Evolutionary conservation across 2,113 vertebrate genomes (phyloP).

Genomic region (Cyanocitta stelleri): DNA sequence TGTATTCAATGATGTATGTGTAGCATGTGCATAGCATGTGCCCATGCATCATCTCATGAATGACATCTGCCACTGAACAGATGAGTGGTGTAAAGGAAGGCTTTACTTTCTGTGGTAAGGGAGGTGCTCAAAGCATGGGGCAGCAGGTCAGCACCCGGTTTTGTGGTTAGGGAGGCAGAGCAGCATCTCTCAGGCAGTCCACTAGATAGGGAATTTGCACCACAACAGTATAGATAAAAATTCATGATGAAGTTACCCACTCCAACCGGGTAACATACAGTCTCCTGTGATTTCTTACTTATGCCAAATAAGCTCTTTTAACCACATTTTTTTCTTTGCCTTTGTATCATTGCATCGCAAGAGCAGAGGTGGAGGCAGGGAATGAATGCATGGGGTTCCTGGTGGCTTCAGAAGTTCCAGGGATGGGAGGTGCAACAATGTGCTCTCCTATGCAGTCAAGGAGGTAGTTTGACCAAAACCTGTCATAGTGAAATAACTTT

Average conservation of each 20-base stretch:
- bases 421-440: neutral
- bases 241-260: neutral
- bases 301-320: neutral
- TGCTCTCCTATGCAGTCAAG: neutral
- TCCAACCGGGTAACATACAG: neutral
- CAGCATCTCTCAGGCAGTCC: neutral
- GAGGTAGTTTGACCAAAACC: neutral
- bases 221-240: neutral
- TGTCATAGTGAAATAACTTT: neutral
- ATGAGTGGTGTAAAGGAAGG: neutral
- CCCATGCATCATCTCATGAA: rapidly evolving
- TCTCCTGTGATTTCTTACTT: neutral
- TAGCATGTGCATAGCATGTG: neutral
- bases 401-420: neutral
- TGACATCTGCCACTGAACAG: neutral
- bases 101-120: neutral
- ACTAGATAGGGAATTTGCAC: neutral
- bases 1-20: neutral
- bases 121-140: neutral
- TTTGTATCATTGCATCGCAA: neutral
- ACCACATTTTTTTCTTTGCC: neutral
- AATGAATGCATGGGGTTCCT: neutral
- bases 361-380: neutral
- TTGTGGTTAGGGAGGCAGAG: neutral
- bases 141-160: neutral